Conservation (phyloP, 1,140 invertebrate species). For the Lepidurus arcticus region DNA sequence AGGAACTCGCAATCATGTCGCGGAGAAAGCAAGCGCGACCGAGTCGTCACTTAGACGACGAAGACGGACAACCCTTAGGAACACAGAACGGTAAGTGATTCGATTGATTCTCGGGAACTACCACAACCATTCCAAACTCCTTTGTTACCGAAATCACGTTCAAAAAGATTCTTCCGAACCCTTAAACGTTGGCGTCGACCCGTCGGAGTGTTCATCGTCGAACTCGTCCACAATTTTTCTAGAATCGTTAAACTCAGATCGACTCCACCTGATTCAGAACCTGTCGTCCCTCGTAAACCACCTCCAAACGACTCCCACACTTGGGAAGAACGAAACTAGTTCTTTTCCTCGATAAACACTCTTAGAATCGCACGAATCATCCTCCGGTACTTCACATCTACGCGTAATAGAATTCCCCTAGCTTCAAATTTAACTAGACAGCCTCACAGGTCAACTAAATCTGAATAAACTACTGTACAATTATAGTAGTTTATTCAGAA, state of each 20-base stretch:
- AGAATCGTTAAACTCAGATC: background rate
- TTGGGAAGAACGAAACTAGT: background rate
- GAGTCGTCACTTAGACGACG: constrained; percentile 50
- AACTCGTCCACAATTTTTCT: background rate
- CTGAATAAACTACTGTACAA: too few relatives aligned
- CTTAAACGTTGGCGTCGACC: background rate
- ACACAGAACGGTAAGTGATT: constrained; percentile 10
- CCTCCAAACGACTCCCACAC: background rate
- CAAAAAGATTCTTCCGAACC: background rate
- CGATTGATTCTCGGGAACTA: background rate
- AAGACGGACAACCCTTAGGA: constrained; percentile 36
- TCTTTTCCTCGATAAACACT: too few relatives aligned
- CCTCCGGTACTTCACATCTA: too few relatives aligned
- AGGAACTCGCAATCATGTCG: constrained; percentile 46
- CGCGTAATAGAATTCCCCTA: too few relatives aligned
- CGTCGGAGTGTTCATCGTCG: background rate
- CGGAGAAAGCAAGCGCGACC: constrained; percentile 57
- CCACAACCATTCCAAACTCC: background rate
- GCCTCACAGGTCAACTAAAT: too few relatives aligned
- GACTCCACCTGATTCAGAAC: too few relatives aligned
- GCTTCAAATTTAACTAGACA: too few relatives aligned
- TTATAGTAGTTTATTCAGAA: too few relatives aligned
- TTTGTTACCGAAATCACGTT: background rate
- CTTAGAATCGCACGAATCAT: too few relatives aligned
- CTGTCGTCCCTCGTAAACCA: background rate